Evolutionary conservation across 2,888 invertebrate species (phyloP).

Genomic region (Clusia tigrina): DNA sequence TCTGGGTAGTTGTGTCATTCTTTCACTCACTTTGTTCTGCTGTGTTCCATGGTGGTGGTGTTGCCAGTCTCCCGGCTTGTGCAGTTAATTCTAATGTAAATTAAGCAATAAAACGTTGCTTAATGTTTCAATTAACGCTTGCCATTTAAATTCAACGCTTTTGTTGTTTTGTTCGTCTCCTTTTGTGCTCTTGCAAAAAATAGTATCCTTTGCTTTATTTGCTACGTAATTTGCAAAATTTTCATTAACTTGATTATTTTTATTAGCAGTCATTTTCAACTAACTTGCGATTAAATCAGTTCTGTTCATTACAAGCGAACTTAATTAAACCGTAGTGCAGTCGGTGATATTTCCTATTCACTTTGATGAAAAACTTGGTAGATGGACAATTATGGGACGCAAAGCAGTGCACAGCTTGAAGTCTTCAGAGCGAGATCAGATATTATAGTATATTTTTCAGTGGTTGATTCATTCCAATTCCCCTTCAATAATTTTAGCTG

Average conservation of each 20-base stretch:
- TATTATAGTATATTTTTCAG: too few species aligned
- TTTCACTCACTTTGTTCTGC: constrained; percentile 13
- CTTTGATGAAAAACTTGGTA: too few species aligned
- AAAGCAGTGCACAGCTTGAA: too few species aligned
- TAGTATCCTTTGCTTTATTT: too few species aligned
- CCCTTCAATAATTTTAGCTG: too few species aligned
- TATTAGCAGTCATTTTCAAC: background rate
- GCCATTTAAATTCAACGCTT: constrained; percentile 43
- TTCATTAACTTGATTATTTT: background rate
- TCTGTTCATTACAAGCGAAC: background rate
- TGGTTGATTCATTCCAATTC: too few species aligned
- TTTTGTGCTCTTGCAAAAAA: too few species aligned
- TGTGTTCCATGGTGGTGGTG: too few species aligned
- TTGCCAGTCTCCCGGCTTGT: too few species aligned
- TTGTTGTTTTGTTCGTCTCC: constrained; percentile 2
- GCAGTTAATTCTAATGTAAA: constrained; percentile 63
- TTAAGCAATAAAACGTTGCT: constrained; percentile 60
- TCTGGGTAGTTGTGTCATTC: constrained; percentile 26
- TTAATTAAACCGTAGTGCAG: background rate
- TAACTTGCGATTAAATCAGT: background rate
- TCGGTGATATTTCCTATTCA: too few species aligned
- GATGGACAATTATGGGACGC: too few species aligned
- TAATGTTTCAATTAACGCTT: constrained; percentile 63
- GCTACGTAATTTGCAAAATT: background rate
- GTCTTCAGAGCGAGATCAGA: too few species aligned